Conservation (phyloP, 2,888 invertebrate genomes). For the Zaprionus obscuricornis region DNA sequence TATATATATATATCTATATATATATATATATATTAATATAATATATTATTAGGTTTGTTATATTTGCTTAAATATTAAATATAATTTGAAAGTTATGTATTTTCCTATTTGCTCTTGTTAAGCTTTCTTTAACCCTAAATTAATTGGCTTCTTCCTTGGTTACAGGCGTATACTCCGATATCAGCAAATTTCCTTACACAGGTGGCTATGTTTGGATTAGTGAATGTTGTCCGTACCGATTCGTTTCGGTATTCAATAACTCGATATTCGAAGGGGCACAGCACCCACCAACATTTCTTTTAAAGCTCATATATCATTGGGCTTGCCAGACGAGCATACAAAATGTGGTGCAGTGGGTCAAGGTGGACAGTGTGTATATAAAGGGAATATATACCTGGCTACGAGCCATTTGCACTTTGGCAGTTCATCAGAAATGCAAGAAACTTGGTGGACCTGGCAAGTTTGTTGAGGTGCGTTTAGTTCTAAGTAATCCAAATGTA, state of each 20-base stretch:
- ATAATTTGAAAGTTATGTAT: no score
- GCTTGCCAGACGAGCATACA: slow-evolving; percentile 94
- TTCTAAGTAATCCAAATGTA: no score
- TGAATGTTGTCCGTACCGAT: slow-evolving; percentile 92
- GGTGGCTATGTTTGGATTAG: slow-evolving; percentile 97
- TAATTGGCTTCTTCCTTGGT: background rate
- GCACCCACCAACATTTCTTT: slow-evolving; percentile 91
- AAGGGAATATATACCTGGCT: slow-evolving; percentile 88
- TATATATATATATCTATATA: no score
- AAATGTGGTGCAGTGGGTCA: slow-evolving; percentile 95
- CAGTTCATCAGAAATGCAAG: slow-evolving; percentile 90
- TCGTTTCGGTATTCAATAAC: slow-evolving; percentile 93
- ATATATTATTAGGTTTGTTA: no score
- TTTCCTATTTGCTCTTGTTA: background rate
- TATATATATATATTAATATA: no score
- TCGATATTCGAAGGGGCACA: slow-evolving; percentile 94
- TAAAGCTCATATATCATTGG: slow-evolving; percentile 96
- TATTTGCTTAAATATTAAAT: no score
- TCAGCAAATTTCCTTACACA: slow-evolving; percentile 92
- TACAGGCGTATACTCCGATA: slow-evolving; percentile 92
- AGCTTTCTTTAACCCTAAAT: background rate
- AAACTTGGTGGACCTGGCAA: slow-evolving; percentile 89
- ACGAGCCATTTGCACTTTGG: slow-evolving; percentile 91
- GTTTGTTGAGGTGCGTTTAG: slow-evolving; percentile 87
- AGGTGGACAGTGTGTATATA: slow-evolving; percentile 89